A percentile compares a stretch with the other conserved stretches of the same genome.
Evolutionary conservation across 2,888 invertebrate species (phyloP).

Genomic region (Drosophila maculinotata): DNA sequence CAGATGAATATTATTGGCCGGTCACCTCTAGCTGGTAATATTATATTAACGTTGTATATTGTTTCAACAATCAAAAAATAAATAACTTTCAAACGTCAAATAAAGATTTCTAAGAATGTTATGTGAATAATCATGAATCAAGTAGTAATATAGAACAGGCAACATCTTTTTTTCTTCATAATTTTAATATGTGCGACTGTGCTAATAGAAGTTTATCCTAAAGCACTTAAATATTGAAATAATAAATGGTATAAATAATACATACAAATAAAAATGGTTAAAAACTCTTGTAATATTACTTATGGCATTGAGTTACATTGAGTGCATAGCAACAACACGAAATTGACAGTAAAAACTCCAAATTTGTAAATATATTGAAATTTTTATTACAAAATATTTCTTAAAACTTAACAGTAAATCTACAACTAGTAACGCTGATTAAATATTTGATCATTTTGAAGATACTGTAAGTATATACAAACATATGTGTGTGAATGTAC

Average conservation of each 20-base stretch:
- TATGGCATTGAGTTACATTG: slow-evolving; percentile 35
- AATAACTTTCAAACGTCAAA: too few species aligned
- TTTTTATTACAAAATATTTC: slow-evolving; percentile 76
- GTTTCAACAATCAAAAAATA: too few species aligned
- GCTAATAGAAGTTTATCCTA: slow-evolving; percentile 3
- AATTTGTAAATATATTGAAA: slow-evolving; percentile 69
- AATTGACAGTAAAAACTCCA: slow-evolving; percentile 38
- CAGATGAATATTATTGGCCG: neutral
- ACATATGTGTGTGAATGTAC: slow-evolving; percentile 6
- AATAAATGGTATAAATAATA: slow-evolving; percentile 36
- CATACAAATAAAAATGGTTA: slow-evolving; percentile 25
- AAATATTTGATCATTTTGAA: slow-evolving; percentile 68
- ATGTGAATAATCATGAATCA: too few species aligned
- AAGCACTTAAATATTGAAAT: slow-evolving; percentile 19
- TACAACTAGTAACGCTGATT: slow-evolving; percentile 70
- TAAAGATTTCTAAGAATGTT: too few species aligned
- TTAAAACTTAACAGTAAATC: slow-evolving; percentile 77
- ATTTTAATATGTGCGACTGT: slow-evolving; percentile 35
- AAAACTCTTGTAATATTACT: slow-evolving; percentile 31
- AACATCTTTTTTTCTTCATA: slow-evolving; percentile 6
- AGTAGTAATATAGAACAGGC: slow-evolving; percentile 1
- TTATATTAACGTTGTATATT: too few species aligned
- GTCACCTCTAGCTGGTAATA: too few species aligned
- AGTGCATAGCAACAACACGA: slow-evolving; percentile 15
- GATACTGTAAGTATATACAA: slow-evolving; percentile 33